Evolutionary conservation across 2,797 vertebrate species (phyloP).

Genomic region (Sebastolobus altivelis): DNA sequence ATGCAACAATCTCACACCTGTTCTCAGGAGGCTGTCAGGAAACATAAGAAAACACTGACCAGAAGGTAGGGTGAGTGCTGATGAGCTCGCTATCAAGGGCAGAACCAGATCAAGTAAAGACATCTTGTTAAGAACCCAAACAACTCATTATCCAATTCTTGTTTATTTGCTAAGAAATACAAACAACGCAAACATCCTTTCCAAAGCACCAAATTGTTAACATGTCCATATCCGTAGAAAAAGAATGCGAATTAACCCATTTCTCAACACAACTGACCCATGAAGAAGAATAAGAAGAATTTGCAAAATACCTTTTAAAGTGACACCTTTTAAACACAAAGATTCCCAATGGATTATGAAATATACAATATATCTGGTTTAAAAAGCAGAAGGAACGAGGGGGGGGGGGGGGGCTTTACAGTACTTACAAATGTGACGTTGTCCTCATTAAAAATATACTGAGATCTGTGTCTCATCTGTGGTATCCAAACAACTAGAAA

Average conservation of each 20-base stretch:
- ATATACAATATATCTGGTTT: conserved; percentile 67
- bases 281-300: conserved; percentile 51
- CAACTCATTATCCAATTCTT: conserved; percentile 58
- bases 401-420: conserved; percentile 45
- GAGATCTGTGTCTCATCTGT: conserved; percentile 40
- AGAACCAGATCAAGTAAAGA: background rate
- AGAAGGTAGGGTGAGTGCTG: background rate
- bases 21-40: background rate
- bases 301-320: conserved; percentile 54
- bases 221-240: conserved; percentile 49
- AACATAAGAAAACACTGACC: background rate
- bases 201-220: conserved; percentile 67
- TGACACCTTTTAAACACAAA: conserved; percentile 58
- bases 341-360: conserved; percentile 58
- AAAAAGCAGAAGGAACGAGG: conserved; percentile 34
- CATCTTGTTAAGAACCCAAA: conserved; percentile 37
- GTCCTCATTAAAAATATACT: conserved; percentile 56
- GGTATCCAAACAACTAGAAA: conserved; percentile 39
- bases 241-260: conserved; percentile 40
- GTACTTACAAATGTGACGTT: conserved; percentile 71
- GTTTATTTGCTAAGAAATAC: conserved; percentile 86
- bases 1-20: background rate
- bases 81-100: background rate
- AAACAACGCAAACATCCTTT: conserved; percentile 80
- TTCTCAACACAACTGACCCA: conserved; percentile 47